Base-by-base conservation (phyloP, 2,888 invertebrate species). In the Ophioninae sp. region DNA sequence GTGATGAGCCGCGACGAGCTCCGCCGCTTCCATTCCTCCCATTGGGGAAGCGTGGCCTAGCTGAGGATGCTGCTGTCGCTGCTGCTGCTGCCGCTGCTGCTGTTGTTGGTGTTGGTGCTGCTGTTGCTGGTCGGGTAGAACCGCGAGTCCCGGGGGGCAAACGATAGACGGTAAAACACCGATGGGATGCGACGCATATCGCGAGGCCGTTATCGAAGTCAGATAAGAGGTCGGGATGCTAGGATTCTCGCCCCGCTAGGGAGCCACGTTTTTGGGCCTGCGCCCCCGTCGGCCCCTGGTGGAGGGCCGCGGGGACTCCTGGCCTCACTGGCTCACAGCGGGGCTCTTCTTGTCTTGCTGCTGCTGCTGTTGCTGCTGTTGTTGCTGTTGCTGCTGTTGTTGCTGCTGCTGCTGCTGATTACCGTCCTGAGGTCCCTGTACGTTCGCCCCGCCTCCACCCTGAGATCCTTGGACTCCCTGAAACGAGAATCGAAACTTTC, bases 341-440 rank as follows among this genome's bases (percentile, higher is more conserved):
- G 96, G 96, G 93, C 96, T 96, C 94, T 96, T 96, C 93, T 96
- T 96, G 94, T 96, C 96, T 91, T 96, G 95, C 94, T 96, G 96
- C 93, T 96, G 96, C 94, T 95, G 92, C 30, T 30, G 96, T 94
- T 95, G 92, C 30, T 30, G 30, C 30, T 30, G 30, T 3, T 30
- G 30, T 30, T 30, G 30, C 30, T 30, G 30, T 3, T 30, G 30
- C 3, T 30, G 30, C 30, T 30, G 30, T 30, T 30, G 30, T 3
- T 30, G 30, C 30, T 30, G 30, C 30, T 30, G 30, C 30, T 30
- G 30, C 93, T 96, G 96, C 94, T 95, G 92, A 94, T 94, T 92
- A 94, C 95, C 88, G 93, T 94, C 93, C 91, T 94, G 91, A 80
- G 91, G 87, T 87, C 94, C 94, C 88, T 93, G 94, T 85, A 93